phyloP scores from a whole-genome alignment of 2,888 invertebrate species.

The Sinhomidia bicolor region DNA sequence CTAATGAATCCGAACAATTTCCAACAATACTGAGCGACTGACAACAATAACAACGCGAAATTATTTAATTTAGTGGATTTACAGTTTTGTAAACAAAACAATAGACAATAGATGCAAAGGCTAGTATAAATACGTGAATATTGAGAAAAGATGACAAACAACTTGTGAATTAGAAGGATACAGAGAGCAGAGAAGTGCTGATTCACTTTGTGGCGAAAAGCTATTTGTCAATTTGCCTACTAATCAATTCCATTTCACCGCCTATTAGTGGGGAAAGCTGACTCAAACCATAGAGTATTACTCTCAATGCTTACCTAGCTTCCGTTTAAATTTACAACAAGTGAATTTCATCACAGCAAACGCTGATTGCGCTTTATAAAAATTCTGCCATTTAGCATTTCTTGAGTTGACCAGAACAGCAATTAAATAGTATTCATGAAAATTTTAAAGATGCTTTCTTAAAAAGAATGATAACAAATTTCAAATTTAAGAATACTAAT shows the following conservation, averaged over 20 bases:
- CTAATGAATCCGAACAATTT: neutral
- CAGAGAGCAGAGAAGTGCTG: constrained; percentile 1
- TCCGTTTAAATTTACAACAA: neutral
- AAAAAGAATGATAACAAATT: too few species aligned
- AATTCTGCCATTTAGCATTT: too few species aligned
- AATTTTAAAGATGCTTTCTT: too few species aligned
- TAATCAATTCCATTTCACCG: neutral
- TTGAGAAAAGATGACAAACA: neutral
- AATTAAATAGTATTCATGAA: neutral
- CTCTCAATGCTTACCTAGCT: neutral
- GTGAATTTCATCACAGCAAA: too few species aligned
- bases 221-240: constrained; percentile 18
- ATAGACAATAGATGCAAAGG: neutral
- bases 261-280: neutral
- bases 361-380: too few species aligned
- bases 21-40: neutral
- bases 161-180: neutral
- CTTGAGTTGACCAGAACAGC: too few species aligned
- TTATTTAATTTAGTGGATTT: neutral
- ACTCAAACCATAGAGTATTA: neutral
- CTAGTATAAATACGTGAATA: neutral
- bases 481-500: too few species aligned
- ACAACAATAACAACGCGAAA: neutral
- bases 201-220: constrained; percentile 10
- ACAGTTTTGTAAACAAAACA: neutral